Evolutionary conservation across 2,797 vertebrate genomes (phyloP), one percentile per base, ranked within the genome.

Genomic region (Coregonus ussuriensis): DNA sequence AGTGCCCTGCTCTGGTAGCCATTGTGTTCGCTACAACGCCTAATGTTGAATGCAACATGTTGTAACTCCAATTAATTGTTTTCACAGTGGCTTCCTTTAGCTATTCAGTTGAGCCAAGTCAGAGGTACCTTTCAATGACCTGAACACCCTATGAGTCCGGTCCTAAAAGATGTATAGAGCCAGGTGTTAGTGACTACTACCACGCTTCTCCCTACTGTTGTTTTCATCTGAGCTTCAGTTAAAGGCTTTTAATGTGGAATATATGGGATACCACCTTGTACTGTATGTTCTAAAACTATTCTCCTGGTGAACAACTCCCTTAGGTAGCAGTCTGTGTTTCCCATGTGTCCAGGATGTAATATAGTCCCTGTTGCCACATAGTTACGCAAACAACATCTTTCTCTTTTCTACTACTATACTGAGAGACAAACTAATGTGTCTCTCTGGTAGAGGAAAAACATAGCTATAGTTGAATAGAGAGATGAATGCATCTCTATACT

Each of bases 1-100:
- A 90, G 91, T 81, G 84, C 84, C 81, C 73, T 83, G 83, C 84
- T 90, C 88, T 82, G 82, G 79, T 79, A 71, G 84, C 81, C 84
- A 87, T 89, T 89, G 91, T 92, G 90, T 89, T 16, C 33, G 33
- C 66, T 68, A 7, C 15, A 15, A 37, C 15, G 14, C 14, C 5
- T 68, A 6, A 35, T 33, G 65, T 33, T 33, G 65, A 67, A 35
- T 16, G 65, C 65, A 18, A 35, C 29, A 35, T 68, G 5, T 6
- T 6, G 29, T 18, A 15, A 14, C 66, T 16, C 15, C 18, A 21
- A 59, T 35, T 1, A 68, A 68, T 35, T 16, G 66, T 68, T 68
- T 18, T 33, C 14, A 68, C 66, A 68, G 66, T 68, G 37, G 66
- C 33, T 68, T 68, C 33, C 66, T 68, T 21, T 63, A 4, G 56